Evolutionary conservation across 2,797 vertebrate genomes (phyloP).

Genomic region (Tauraco hartlaubi): DNA sequence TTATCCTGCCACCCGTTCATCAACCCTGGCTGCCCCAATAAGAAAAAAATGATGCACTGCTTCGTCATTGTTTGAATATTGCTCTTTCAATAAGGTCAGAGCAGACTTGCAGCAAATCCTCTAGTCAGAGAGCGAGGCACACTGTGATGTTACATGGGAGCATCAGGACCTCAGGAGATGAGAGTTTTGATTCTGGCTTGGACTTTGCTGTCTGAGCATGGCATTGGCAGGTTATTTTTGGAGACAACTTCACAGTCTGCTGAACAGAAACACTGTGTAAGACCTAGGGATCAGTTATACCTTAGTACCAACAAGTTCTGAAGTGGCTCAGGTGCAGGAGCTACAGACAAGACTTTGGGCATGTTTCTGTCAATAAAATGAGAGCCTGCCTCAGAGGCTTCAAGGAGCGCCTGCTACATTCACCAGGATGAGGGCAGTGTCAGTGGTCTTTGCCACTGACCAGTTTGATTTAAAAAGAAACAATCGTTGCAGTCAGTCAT

Average conservation of each 20-base stretch:
- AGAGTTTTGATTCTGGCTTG: not conserved
- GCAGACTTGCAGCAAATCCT: slow-evolving; percentile 23
- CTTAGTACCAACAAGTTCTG: not conserved
- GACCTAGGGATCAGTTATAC: not conserved
- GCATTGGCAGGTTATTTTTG: not conserved
- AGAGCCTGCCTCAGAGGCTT: slow-evolving; percentile 11
- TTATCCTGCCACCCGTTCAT: not conserved
- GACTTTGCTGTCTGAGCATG: not conserved
- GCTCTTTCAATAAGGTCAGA: slow-evolving; percentile 43
- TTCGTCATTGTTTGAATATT: slow-evolving; percentile 35
- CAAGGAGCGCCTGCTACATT: not conserved
- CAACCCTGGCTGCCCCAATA: not conserved
- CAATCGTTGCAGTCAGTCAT: not conserved
- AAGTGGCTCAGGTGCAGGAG: not conserved
- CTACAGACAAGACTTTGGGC: not conserved
- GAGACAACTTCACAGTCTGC: not conserved
- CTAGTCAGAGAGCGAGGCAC: not conserved
- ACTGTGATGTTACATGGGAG: not conserved
- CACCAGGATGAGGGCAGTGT: not conserved
- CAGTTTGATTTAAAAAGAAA: not conserved
- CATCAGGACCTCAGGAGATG: not conserved
- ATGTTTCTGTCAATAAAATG: not conserved
- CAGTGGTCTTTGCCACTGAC: not conserved
- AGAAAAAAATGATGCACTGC: not conserved
- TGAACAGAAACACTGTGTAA: not conserved